Conservation (phyloP, 2,797 vertebrate species). For the Dromococcyx pavoninus region DNA sequence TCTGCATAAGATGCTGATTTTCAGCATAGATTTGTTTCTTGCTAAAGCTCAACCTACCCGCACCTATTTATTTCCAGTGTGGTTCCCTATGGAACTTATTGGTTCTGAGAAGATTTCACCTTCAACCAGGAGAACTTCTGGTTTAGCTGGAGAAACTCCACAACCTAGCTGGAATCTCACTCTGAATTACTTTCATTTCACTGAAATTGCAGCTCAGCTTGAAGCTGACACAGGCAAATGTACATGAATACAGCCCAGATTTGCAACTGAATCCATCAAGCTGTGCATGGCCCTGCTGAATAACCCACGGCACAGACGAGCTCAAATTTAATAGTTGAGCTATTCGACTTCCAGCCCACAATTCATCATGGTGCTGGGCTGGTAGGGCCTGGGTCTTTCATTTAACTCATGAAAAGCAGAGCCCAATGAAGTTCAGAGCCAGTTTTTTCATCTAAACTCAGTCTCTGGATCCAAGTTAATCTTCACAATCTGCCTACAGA, state of each 20-base stretch:
- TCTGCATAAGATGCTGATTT: neutral
- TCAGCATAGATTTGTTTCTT: neutral
- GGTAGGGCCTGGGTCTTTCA: neutral
- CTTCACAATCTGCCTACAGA: neutral
- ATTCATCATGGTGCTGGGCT: neutral
- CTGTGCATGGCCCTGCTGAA: neutral
- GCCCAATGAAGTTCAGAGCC: neutral
- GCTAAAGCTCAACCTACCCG: neutral
- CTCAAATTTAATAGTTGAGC: neutral
- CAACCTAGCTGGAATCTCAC: neutral
- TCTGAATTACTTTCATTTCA: neutral
- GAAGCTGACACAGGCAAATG: neutral
- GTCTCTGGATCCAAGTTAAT: neutral
- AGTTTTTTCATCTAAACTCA: neutral
- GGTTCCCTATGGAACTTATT: neutral
- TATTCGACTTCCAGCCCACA: neutral
- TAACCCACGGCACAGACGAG: neutral
- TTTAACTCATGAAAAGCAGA: neutral
- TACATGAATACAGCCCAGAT: neutral
- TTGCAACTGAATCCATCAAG: neutral
- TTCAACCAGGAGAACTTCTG: neutral
- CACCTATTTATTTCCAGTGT: neutral
- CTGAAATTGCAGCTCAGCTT: neutral
- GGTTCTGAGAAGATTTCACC: neutral
- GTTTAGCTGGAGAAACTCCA: neutral